Evolutionary conservation across 2,113 vertebrate species (phyloP).

Genomic region (Tiliqua scincoides): DNA sequence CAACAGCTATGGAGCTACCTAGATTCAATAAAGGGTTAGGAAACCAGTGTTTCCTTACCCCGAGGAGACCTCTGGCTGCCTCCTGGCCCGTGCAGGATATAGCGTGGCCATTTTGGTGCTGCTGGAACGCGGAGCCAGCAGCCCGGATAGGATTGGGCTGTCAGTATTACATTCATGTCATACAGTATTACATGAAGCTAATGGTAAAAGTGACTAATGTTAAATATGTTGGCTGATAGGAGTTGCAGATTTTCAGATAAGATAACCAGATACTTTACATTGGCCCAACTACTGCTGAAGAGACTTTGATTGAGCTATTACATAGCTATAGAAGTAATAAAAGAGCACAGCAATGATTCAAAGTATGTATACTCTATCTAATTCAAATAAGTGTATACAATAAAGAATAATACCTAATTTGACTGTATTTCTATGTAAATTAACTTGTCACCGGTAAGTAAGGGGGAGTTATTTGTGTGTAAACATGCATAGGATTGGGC

Average conservation of each 20-base stretch:
- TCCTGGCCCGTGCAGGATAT: too few relatives aligned
- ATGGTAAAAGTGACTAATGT: background rate
- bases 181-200: too few relatives aligned
- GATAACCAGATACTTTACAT: background rate
- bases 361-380: background rate
- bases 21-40: too few relatives aligned
- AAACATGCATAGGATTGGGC: background rate
- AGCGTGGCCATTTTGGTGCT: too few relatives aligned
- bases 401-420: background rate
- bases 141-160: too few relatives aligned
- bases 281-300: background rate
- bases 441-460: background rate
- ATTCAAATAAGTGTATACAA: background rate
- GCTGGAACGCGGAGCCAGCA: too few relatives aligned
- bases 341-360: background rate
- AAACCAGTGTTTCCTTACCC: too few relatives aligned
- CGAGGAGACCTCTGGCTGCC: too few relatives aligned
- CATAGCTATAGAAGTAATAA: background rate
- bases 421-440: background rate
- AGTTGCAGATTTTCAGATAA: background rate
- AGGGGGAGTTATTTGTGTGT: background rate
- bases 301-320: too few relatives aligned
- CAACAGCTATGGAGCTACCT: too few relatives aligned
- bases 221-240: background rate
- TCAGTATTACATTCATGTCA: background rate